Evolutionary conservation across 64 coral and sea anemone species (phyloP).

Genomic region (Dendrophyllia cribrosa): DNA sequence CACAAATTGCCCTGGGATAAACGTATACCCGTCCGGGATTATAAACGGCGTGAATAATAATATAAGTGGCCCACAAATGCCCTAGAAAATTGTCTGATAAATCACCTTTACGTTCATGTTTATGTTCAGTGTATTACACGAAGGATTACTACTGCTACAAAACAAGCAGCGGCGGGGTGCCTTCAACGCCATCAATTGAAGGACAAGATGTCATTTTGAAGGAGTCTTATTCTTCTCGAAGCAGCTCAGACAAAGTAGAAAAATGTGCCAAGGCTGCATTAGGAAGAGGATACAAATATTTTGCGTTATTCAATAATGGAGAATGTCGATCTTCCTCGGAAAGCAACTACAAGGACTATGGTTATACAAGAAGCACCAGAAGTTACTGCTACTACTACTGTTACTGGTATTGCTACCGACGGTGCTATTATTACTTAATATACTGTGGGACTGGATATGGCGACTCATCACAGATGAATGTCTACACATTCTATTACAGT

Average conservation of each 20-base stretch:
- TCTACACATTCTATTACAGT: not conserved
- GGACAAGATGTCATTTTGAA: too few species aligned
- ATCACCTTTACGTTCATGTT: too few species aligned
- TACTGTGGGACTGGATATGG: not conserved
- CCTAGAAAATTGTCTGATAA: too few species aligned
- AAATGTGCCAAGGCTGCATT: not conserved
- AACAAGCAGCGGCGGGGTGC: too few species aligned
- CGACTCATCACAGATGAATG: not conserved
- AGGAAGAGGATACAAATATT: not conserved
- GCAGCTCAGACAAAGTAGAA: not conserved
- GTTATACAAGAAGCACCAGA: not conserved
- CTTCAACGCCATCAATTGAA: too few species aligned
- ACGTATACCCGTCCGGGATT: too few species aligned
- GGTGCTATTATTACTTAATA: not conserved
- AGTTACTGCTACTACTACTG: slow-evolving; percentile 3
- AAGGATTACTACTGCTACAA: too few species aligned
- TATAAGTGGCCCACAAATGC: too few species aligned
- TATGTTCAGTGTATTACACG: too few species aligned
- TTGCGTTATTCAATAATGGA: slow-evolving; percentile 1
- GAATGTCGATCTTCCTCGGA: not conserved
- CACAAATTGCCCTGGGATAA: too few species aligned
- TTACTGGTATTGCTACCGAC: not conserved
- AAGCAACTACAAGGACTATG: not conserved
- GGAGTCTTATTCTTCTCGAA: too few species aligned
- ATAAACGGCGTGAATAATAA: too few species aligned